These are phyloP conservation scores for Drosophila kokeensis DNA, from an alignment of 2,888 invertebrate species.

Conservation along the genomic window DNA sequence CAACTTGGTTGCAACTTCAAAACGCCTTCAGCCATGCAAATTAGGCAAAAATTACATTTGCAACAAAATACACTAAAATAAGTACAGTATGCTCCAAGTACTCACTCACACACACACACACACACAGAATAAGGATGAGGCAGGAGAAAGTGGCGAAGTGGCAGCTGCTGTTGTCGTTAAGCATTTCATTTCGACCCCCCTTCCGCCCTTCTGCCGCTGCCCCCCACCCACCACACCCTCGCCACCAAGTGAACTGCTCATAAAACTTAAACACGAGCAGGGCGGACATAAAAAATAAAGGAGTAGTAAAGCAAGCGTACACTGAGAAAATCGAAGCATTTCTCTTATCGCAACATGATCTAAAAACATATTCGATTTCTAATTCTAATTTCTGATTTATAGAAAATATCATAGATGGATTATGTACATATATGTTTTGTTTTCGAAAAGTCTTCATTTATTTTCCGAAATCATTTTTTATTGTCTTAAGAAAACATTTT, in stretches of 20 bases:
- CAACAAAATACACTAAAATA: slow-evolving; percentile 7
- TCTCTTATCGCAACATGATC: not conserved
- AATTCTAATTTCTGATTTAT: not conserved
- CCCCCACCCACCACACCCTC: not conserved
- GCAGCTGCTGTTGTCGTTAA: slow-evolving; percentile 55
- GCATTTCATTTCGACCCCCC: slow-evolving; percentile 1
- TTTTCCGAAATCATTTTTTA: not conserved
- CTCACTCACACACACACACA: not conserved
- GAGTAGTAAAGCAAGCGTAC: slow-evolving; percentile 1
- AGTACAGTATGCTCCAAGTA: slow-evolving; percentile 43
- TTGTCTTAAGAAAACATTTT: not conserved
- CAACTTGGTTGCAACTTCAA: slow-evolving; percentile 44
- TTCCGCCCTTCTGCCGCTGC: not conserved
- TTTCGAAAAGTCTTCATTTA: not conserved
- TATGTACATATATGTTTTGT: not conserved
- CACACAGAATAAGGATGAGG: not conserved
- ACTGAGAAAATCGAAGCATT: slow-evolving; percentile 20
- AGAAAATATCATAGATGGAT: not conserved
- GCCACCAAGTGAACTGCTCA: slow-evolving; percentile 3
- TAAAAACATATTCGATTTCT: not conserved
- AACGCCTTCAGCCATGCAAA: slow-evolving; percentile 60
- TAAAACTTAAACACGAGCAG: slow-evolving; percentile 44
- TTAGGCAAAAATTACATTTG: slow-evolving; percentile 55
- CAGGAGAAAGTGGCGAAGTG: not conserved
- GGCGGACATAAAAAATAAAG: slow-evolving; percentile 23